Evolutionary conservation across 2,797 vertebrate species (phyloP).

Genomic region (Microtus agrestis): DNA sequence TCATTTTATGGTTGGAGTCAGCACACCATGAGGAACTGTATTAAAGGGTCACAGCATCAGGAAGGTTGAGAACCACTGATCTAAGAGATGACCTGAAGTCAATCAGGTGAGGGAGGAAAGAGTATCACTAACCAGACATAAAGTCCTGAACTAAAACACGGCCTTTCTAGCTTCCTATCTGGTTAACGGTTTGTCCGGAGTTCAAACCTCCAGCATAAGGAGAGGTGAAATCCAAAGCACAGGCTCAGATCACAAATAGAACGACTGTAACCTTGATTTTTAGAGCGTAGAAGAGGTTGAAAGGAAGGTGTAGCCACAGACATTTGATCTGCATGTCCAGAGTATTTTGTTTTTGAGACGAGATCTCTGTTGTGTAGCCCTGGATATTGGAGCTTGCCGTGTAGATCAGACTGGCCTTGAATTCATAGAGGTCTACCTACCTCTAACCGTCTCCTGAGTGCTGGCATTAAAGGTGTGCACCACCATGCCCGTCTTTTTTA

Average conservation of each 20-base stretch:
- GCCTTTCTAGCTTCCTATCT: background rate
- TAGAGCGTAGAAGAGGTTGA: background rate
- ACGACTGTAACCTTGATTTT: background rate
- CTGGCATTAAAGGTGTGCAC: background rate
- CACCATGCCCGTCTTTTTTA: background rate
- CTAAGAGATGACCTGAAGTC: background rate
- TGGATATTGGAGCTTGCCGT: background rate
- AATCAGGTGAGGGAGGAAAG: background rate
- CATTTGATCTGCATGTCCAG: constrained; percentile 33
- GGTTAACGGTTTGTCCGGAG: background rate
- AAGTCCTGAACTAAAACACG: background rate
- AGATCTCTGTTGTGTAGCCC: background rate
- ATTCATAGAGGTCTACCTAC: background rate
- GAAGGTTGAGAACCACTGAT: background rate
- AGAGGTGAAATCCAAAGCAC: background rate
- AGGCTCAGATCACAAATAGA: background rate
- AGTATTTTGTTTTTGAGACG: background rate
- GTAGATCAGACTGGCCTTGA: background rate
- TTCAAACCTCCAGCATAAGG: background rate
- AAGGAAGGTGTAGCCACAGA: constrained; percentile 26
- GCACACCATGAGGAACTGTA: background rate
- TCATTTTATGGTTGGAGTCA: background rate
- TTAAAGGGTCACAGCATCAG: background rate
- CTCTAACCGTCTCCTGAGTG: background rate
- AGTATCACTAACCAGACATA: background rate